Evolutionary conservation across 2,797 vertebrate genomes (phyloP), one percentile per base, ranked within the genome.

Genomic region (Myiotriccus ornatus): DNA sequence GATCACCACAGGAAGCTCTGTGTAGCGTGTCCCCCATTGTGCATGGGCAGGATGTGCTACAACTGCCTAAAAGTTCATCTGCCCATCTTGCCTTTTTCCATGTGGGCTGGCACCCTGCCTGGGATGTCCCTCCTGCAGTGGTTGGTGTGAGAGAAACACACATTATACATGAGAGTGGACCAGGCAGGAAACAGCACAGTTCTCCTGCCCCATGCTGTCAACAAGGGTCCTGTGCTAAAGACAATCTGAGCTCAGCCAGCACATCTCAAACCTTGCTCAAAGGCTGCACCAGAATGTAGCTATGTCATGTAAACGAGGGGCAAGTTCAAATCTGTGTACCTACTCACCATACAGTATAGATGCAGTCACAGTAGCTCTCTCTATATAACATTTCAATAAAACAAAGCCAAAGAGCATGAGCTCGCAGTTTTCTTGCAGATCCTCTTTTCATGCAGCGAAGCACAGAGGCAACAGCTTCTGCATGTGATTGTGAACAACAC

Each of bases 151-250:
- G 34, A 77, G 57, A 71, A 74, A 13, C 3, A 1, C 21, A 20
- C 0, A 0, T 13, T 56, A 28, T 49, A 55, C 3, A 3, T 18
- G 28, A 24, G 14, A 55, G 18, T 3, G 16, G 34, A 50, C 5
- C 18, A 44, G 22, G 32, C 0, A 64, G 32, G 47, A 50, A 84
- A 39, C 2, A 43, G 7, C 14, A 7, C 0, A 1, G 32, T 15
- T 52, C 28, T 85, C 34, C 56, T 63, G 52, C n/a, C 9, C 28
- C 1, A 1, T 53, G 41, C 44, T 80, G 34, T 12, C 23, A 60
- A 47, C 24, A n/a, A 28, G 34, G 13, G 8, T 4, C 14, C 50
- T 68, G 28, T 35, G 53, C 60, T 67, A 32, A 41, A 79, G 47
- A 1, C 23, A 52, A 24, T 5, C 44, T 32, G 39, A 49, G 59